Percentiles rank a stretch among this genome's conserved stretches.
These are phyloP conservation scores for Bursaphelenchus okinawaensis DNA, from an alignment of 2,888 invertebrate genomes.

Conservation along the genomic window DNA sequence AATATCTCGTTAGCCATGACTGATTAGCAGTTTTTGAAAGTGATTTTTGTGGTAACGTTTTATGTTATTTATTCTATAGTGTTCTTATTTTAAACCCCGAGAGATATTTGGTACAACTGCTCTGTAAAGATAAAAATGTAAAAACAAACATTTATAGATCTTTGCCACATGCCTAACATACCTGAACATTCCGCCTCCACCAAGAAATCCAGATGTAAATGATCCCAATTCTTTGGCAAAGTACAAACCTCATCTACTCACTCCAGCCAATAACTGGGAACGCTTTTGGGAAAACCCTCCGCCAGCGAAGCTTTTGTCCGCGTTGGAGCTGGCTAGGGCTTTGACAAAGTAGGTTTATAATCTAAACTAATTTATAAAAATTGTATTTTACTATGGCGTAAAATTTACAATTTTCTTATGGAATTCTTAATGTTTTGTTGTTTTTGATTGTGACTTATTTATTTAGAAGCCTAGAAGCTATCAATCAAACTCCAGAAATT, in stretches of 20 bases:
- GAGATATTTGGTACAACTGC: too few relatives aligned
- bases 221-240: constrained; percentile 23
- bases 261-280: constrained; percentile 28
- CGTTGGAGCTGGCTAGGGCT: constrained; percentile 8
- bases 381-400: too few relatives aligned
- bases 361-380: too few relatives aligned
- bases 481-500: constrained; percentile 15
- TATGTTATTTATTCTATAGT: too few relatives aligned
- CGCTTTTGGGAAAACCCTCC: constrained; percentile 31
- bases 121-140: too few relatives aligned
- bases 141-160: constrained; percentile 10
- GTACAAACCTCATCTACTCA: constrained; percentile 22
- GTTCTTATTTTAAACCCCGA: too few relatives aligned
- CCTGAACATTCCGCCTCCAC: constrained; percentile 22
- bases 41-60: too few relatives aligned
- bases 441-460: too few relatives aligned
- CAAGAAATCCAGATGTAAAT: constrained; percentile 15
- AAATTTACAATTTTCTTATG: too few relatives aligned
- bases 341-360: constrained; percentile 13
- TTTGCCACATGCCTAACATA: constrained; percentile 22
- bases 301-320: neutral
- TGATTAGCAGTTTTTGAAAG: too few relatives aligned
- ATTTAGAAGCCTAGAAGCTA: constrained; percentile 18
- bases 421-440: too few relatives aligned
- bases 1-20: too few relatives aligned